Percentiles rank a stretch among this genome's conserved stretches.
phyloP scores from a whole-genome alignment of 2,888 invertebrate genomes.

The Pecten maximus region DNA sequence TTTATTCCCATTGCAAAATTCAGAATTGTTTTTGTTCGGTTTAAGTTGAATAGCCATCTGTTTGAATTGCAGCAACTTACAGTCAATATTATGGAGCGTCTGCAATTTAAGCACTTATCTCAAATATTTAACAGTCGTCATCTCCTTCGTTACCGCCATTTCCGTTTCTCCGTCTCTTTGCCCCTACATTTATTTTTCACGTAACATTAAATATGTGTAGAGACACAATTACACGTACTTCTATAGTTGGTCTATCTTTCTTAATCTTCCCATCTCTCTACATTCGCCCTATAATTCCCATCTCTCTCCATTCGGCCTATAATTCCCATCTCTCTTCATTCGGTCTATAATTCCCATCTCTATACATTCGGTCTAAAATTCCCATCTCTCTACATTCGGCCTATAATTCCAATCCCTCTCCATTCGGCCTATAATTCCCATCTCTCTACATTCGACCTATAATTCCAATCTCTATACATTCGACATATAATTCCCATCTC shows the following conservation, averaged over 20 bases:
- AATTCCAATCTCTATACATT: too few species aligned
- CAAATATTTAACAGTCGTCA: neutral
- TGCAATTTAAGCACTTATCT: neutral
- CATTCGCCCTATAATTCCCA: neutral
- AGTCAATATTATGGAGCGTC: neutral
- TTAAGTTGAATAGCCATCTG: conserved; percentile 32
- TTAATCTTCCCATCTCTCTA: neutral
- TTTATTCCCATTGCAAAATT: neutral
- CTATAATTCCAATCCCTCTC: too few species aligned
- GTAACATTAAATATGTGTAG: neutral
- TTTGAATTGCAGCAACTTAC: conserved; percentile 7
- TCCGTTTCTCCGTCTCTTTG: neutral
- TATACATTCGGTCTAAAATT: neutral
- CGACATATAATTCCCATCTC: too few species aligned
- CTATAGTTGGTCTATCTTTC: neutral
- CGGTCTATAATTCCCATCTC: neutral
- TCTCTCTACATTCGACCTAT: too few species aligned
- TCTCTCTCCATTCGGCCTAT: neutral
- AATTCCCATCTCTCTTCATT: neutral
- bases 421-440: too few species aligned
- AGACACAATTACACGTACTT: too few species aligned
- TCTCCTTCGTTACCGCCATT: neutral
- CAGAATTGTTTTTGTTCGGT: neutral
- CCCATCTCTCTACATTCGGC: too few species aligned
- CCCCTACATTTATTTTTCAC: neutral